phyloP scores from a whole-genome alignment of 2,888 invertebrate species.

The Ellobium chinense region DNA sequence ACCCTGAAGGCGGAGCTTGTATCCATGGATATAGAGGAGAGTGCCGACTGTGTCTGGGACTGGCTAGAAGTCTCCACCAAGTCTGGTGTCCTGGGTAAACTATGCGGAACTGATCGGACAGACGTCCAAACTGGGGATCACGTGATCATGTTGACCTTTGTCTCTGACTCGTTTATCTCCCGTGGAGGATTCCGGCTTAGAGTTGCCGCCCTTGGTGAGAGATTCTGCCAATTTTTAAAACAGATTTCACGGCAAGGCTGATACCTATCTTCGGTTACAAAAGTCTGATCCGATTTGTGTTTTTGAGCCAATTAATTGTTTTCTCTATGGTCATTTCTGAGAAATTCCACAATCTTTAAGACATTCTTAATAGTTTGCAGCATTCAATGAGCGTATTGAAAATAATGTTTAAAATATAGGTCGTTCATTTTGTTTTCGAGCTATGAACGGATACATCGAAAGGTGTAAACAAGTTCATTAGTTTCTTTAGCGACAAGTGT shows the following conservation, averaged over 20 bases:
- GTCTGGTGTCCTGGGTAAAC: constrained; percentile 1
- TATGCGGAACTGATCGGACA: background rate
- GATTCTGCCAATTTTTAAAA: background rate
- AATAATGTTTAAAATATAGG: too few relatives aligned
- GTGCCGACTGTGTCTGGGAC: constrained; percentile 38
- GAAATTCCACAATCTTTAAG: too few relatives aligned
- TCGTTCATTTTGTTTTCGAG: too few relatives aligned
- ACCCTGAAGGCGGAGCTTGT: constrained; percentile 2
- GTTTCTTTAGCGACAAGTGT: too few relatives aligned
- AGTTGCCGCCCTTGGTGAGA: background rate
- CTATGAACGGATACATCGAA: too few relatives aligned
- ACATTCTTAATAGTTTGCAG: too few relatives aligned
- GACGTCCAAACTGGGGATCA: background rate
- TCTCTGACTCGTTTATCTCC: background rate
- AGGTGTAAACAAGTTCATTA: too few relatives aligned
- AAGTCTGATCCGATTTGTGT: too few relatives aligned
- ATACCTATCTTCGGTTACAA: background rate
- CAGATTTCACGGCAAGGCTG: background rate
- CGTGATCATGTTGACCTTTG: constrained; percentile 3
- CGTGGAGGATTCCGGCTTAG: constrained; percentile 8
- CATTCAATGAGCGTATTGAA: too few relatives aligned
- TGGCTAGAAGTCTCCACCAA: constrained; percentile 21
- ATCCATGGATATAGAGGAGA: constrained; percentile 31
- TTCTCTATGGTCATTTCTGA: too few relatives aligned
- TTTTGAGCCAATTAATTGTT: too few relatives aligned